A percentile compares a stretch with the other conserved stretches of the same genome.
Evolutionary conservation across 2,888 invertebrate genomes (phyloP).

Genomic region (Meiosimyza platycephala): DNA sequence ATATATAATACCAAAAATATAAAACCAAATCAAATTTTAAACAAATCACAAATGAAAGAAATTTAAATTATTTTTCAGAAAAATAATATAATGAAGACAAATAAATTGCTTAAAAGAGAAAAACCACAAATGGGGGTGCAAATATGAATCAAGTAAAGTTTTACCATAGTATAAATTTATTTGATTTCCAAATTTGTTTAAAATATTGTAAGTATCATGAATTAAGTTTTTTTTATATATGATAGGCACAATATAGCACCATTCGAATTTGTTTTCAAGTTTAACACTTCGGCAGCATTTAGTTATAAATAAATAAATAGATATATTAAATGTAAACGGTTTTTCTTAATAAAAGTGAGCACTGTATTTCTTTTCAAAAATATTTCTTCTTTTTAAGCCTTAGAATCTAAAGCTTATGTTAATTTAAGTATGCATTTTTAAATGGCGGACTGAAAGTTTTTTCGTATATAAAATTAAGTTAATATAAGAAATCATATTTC

Average conservation of each 20-base stretch:
- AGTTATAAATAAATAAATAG: slow-evolving; percentile 31
- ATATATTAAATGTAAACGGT: too few species aligned
- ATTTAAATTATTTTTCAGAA: slow-evolving; percentile 16
- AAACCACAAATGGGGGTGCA: neutral
- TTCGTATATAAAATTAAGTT: too few species aligned
- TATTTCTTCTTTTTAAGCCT: neutral
- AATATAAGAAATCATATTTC: too few species aligned
- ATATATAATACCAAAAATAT: too few species aligned
- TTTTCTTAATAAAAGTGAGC: too few species aligned
- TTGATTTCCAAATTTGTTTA: too few species aligned
- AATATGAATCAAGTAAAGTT: too few species aligned
- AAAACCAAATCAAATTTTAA: neutral
- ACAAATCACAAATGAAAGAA: slow-evolving; percentile 19
- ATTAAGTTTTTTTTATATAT: neutral
- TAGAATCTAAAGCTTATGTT: slow-evolving; percentile 27
- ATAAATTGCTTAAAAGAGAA: neutral
- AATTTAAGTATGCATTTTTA: slow-evolving; percentile 23
- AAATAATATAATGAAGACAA: slow-evolving; percentile 12
- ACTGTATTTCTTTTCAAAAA: too few species aligned
- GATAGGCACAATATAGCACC: slow-evolving; percentile 1
- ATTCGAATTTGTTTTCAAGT: neutral
- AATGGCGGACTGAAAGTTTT: slow-evolving; percentile 34
- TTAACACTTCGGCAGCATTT: neutral
- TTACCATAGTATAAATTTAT: too few species aligned
- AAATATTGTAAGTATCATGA: too few species aligned